Percentiles rank a stretch among this genome's conserved stretches.
Evolutionary conservation across 2,797 vertebrate species (phyloP).

Genomic region (Lacerta agilis): DNA sequence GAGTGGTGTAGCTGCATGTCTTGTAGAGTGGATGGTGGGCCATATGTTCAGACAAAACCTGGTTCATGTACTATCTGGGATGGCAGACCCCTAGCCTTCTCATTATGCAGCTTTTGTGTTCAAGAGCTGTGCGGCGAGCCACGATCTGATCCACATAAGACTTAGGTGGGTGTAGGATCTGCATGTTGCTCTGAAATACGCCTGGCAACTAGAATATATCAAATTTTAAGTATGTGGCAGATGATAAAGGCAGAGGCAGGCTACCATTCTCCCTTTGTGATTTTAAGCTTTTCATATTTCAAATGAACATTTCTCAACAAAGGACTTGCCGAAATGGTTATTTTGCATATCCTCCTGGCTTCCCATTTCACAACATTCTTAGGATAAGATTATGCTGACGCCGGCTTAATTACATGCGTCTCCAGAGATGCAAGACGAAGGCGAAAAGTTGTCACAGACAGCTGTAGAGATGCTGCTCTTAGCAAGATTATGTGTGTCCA

Average conservation of each 20-base stretch:
- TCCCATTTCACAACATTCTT: conserved; percentile 30
- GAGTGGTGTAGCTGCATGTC: neutral
- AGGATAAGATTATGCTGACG: conserved; percentile 51
- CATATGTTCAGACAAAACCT: neutral
- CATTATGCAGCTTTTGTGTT: neutral
- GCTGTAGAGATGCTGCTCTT: conserved; percentile 64
- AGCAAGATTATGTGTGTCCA: conserved; percentile 40
- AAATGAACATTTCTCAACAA: conserved; percentile 1
- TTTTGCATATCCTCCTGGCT: conserved; percentile 34
- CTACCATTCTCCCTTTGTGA: neutral
- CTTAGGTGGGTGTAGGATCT: neutral
- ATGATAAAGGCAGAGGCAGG: neutral
- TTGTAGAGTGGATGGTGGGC: neutral
- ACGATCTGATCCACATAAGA: neutral
- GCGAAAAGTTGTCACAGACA: conserved; percentile 56
- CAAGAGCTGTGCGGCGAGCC: neutral
- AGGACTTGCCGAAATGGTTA: conserved; percentile 39
- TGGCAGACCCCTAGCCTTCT: neutral
- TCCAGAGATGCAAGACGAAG: conserved; percentile 53
- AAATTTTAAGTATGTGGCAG: neutral
- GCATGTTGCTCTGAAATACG: neutral
- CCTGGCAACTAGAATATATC: neutral
- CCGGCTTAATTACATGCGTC: conserved; percentile 55
- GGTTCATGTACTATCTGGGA: neutral
- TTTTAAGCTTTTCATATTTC: neutral